phyloP scores from a whole-genome alignment of 2,113 vertebrate genomes.

The Manacus vitellinus region DNA sequence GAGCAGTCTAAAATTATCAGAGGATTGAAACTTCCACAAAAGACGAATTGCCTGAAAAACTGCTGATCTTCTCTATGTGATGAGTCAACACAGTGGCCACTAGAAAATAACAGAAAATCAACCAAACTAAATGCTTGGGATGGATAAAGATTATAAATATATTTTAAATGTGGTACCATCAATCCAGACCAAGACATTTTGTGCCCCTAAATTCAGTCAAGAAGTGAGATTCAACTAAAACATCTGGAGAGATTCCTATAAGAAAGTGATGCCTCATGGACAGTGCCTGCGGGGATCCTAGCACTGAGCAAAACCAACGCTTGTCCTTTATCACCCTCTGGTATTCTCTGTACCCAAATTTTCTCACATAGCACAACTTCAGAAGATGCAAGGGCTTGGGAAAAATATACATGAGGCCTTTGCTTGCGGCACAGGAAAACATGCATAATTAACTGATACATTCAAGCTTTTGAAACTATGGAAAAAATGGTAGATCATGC shows the following conservation, averaged over 20 bases:
- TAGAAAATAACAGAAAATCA: not conserved
- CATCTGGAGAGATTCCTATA: not conserved
- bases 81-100: accelerated
- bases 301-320: not conserved
- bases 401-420: not conserved
- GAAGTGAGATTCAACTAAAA: not conserved
- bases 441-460: not conserved
- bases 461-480: not conserved
- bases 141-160: not conserved
- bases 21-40: not conserved
- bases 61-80: not conserved
- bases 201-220: not conserved
- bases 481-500: not conserved
- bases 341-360: not conserved
- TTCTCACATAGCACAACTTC: not conserved
- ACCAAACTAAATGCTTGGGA: not conserved
- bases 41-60: not conserved
- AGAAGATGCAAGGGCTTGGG: not conserved
- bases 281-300: not conserved
- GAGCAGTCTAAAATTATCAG: not conserved
- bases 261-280: not conserved
- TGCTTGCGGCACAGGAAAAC: not conserved
- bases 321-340: not conserved
- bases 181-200: not conserved
- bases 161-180: not conserved